A percentile compares a stretch with the other conserved stretches of the same genome.
Evolutionary conservation across 2,113 vertebrate species (phyloP).

Genomic region (Leptodactylus fuscus): DNA sequence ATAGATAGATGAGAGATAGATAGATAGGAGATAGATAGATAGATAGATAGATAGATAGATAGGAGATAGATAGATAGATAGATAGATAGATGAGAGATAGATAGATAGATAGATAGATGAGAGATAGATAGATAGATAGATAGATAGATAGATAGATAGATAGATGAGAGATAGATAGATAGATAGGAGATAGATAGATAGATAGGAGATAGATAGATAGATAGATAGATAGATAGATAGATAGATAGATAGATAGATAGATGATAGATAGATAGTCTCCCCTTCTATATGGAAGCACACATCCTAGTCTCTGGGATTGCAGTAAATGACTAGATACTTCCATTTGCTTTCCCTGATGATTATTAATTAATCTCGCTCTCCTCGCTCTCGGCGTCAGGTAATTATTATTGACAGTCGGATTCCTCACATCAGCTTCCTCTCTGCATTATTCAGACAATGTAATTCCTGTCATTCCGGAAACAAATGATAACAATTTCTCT

Average conservation of each 20-base stretch:
- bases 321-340: neutral
- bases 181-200: neutral
- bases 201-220: neutral
- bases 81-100: neutral
- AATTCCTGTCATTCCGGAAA: conserved; percentile 39
- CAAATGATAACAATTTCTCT: conserved; percentile 31
- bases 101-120: neutral
- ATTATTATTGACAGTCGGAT: conserved; percentile 42
- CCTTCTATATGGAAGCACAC: too few species aligned
- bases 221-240: neutral
- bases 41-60: neutral
- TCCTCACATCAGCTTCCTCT: conserved; percentile 36
- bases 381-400: neutral
- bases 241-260: neutral
- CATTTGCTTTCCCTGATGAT: conserved; percentile 1
- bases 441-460: neutral
- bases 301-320: too few species aligned
- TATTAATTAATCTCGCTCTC: conserved; percentile 19
- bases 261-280: neutral
- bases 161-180: neutral
- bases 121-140: neutral
- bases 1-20: neutral
- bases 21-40: neutral
- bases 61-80: neutral
- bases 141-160: neutral